A percentile compares a stretch with the other conserved stretches of the same genome.
These are phyloP conservation scores for Parotocinclus haroldoi DNA, from an alignment of 2,797 vertebrate species.

Conservation along the genomic window DNA sequence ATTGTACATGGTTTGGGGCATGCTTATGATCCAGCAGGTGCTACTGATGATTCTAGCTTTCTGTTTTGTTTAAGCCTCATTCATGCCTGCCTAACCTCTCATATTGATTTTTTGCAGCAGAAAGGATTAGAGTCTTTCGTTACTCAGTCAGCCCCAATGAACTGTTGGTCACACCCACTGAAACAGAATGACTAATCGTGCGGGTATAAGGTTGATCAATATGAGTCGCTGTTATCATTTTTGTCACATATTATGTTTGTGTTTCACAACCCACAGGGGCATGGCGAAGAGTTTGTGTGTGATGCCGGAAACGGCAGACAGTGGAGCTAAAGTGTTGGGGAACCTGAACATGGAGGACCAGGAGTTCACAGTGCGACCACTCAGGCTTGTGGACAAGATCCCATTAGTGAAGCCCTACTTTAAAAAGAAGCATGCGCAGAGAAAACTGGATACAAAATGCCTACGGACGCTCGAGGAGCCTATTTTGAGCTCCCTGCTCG, in stretches of 20 bases:
- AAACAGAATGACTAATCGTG: background rate
- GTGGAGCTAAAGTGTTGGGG: constrained; percentile 52
- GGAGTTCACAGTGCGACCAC: constrained; percentile 72
- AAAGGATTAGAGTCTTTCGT: background rate
- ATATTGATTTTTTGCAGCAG: background rate
- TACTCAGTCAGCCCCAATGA: background rate
- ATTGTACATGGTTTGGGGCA: no score
- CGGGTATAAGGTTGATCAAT: background rate
- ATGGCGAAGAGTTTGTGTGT: constrained; percentile 73
- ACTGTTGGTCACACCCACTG: background rate
- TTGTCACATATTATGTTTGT: background rate
- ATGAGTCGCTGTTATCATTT: background rate
- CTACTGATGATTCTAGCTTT: no score
- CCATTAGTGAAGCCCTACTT: constrained; percentile 89
- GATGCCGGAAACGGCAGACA: constrained; percentile 70
- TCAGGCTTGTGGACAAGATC: constrained; percentile 85
- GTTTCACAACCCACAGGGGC: constrained; percentile 28
- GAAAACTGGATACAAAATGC: constrained; percentile 83
- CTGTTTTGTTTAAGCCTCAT: background rate
- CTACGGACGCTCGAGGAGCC: constrained; percentile 84
- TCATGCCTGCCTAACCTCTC: background rate
- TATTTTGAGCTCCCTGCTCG: constrained; percentile 85
- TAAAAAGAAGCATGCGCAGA: constrained; percentile 89
- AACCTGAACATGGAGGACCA: constrained; percentile 65
- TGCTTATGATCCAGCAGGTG: no score